phyloP scores from a whole-genome alignment of 1,140 invertebrate genomes.

The Bombus superbus region DNA sequence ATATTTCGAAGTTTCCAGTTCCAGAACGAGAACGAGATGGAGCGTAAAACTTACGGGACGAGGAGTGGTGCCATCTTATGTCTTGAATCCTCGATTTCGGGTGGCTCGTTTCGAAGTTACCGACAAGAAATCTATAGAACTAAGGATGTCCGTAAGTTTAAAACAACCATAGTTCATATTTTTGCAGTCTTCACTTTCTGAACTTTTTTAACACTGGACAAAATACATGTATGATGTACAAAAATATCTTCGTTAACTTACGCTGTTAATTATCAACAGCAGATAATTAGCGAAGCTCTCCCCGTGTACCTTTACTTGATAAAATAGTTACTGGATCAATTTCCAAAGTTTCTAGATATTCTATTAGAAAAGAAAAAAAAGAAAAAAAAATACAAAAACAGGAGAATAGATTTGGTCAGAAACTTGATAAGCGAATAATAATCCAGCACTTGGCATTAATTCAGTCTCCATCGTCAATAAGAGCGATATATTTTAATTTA shows the following conservation, averaged over 20 bases:
- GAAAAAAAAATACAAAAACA: not conserved
- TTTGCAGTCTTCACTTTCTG: too few relatives aligned
- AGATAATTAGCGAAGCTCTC: not conserved
- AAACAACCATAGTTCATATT: too few relatives aligned
- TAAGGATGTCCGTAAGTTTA: constrained; percentile 22
- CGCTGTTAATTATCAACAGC: not conserved
- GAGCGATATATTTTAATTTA: not conserved
- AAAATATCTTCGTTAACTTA: not conserved
- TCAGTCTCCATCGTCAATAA: not conserved
- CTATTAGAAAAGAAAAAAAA: not conserved
- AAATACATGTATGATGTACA: too few relatives aligned
- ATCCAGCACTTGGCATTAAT: not conserved
- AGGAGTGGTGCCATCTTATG: constrained; percentile 38
- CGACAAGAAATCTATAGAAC: not conserved
- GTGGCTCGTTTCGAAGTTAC: constrained; percentile 15
- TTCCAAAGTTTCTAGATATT: not conserved
- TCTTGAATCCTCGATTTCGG: constrained; percentile 17
- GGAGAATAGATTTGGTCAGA: not conserved
- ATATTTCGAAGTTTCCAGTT: constrained; percentile 21
- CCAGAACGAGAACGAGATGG: constrained; percentile 13
- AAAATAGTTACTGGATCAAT: not conserved
- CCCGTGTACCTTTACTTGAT: not conserved
- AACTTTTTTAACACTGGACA: too few relatives aligned
- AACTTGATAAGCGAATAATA: not conserved
- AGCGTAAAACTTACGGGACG: not conserved